These are phyloP conservation scores for Clavelina lepadiformis DNA, from an alignment of 23 tunicate genomes.

Conservation along the genomic window DNA sequence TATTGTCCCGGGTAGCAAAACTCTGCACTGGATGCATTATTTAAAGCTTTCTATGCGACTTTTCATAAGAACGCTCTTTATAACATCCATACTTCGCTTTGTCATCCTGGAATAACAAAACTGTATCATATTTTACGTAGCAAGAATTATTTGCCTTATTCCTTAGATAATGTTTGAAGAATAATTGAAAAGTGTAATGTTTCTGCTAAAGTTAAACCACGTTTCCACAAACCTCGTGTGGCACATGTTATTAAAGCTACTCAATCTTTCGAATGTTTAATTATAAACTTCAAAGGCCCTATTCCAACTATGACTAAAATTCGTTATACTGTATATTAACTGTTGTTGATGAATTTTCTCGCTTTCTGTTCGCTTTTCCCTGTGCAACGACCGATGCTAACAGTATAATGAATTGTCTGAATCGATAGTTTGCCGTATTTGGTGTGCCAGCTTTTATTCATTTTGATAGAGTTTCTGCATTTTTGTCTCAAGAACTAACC, in stretches of 20 bases:
- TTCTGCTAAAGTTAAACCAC: conserved; percentile 19
- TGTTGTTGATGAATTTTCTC: conserved; percentile 11
- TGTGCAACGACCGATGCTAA: conserved; percentile 1
- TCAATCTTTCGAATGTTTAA: conserved; percentile 1
- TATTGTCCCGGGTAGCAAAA: conserved; percentile 10
- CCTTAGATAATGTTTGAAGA: conserved; percentile 11
- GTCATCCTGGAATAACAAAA: conserved; percentile 23
- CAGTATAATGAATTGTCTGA: not conserved
- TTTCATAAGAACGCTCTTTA: conserved; percentile 4
- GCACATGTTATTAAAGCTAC: conserved; percentile 22
- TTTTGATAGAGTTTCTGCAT: conserved; percentile 15
- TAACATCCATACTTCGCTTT: conserved; percentile 7
- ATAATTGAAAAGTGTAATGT: not conserved
- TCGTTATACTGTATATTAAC: conserved; percentile 2
- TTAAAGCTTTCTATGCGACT: conserved; percentile 18
- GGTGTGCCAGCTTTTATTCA: conserved; percentile 4
- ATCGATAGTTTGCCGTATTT: conserved; percentile 2
- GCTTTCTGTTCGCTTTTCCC: conserved; percentile 17
- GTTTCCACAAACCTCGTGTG: conserved; percentile 7
- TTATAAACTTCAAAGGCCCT: conserved; percentile 18
- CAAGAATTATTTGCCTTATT: too few relatives aligned
- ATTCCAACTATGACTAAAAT: conserved; percentile 13
- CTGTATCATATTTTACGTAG: conserved; percentile 5
- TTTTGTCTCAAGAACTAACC: too few relatives aligned
- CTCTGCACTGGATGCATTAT: conserved; percentile 1